A percentile compares a stretch with the other conserved stretches of the same genome.
These are phyloP conservation scores for Sinocyclocheilus rhinocerous DNA, from an alignment of 2,113 vertebrate species.

Conservation along the genomic window DNA sequence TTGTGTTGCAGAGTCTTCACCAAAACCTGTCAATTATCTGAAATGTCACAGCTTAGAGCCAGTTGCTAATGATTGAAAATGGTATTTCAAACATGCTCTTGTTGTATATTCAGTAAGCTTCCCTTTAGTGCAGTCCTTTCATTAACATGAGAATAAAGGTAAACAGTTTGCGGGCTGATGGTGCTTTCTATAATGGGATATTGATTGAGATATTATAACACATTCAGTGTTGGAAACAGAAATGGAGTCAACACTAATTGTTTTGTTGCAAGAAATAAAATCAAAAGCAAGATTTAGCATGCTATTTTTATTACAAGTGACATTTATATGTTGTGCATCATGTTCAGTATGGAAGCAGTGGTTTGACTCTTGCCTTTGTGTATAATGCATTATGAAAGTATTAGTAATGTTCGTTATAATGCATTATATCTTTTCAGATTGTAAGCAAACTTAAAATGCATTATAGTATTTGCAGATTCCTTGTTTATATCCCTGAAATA, in stretches of 20 bases:
- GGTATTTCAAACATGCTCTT: constrained; percentile 4
- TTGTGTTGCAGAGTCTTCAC: neutral
- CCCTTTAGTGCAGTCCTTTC: neutral
- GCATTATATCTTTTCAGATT: neutral
- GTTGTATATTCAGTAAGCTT: neutral
- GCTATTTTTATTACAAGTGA: neutral
- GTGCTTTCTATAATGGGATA: neutral
- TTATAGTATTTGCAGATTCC: neutral
- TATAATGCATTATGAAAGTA: neutral
- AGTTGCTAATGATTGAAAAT: constrained; percentile 33
- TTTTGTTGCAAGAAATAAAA: constrained; percentile 11
- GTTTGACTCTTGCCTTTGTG: neutral
- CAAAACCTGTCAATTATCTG: constrained; percentile 42
- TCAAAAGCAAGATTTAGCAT: constrained; percentile 18
- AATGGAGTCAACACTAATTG: neutral
- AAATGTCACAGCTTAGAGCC: constrained; percentile 44
- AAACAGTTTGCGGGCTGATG: neutral
- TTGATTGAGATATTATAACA: constrained; percentile 30
- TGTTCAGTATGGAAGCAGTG: neutral
- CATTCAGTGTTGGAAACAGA: constrained; percentile 5
- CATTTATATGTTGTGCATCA: neutral
- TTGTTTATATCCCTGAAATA: neutral
- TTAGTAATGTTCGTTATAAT: neutral
- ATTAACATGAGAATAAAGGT: constrained; percentile 27
- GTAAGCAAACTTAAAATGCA: neutral